Conservation (phyloP, 2,797 vertebrate species). For the Craterocephalus amniculus region DNA sequence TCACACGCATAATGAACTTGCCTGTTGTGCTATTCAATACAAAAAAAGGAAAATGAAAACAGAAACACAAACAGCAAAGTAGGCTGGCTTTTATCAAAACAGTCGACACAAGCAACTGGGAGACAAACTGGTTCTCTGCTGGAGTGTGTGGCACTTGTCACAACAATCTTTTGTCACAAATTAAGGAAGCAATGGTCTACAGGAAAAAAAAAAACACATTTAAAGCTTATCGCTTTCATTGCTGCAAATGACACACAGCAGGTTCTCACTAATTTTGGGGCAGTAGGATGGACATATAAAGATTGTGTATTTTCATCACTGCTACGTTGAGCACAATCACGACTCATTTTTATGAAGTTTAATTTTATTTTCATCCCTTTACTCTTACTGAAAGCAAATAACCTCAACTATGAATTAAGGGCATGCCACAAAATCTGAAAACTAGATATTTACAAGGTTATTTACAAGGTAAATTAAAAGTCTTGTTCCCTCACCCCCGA, state of each 20-base stretch:
- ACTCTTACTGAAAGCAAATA: conserved; percentile 1
- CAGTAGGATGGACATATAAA: conserved; percentile 27
- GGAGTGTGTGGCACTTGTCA: conserved; percentile 60
- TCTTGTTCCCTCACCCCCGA: conserved; percentile 15
- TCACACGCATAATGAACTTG: conserved; percentile 87
- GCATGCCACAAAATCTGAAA: conserved; percentile 30
- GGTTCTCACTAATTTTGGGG: conserved; percentile 27
- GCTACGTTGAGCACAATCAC: conserved; percentile 25
- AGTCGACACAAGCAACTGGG: conserved; percentile 57
- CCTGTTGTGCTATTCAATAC: conserved; percentile 86
- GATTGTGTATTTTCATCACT: conserved; percentile 16
- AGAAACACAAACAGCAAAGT: conserved; percentile 77
- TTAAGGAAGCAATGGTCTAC: conserved; percentile 45
- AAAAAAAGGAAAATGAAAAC: conserved; percentile 74
- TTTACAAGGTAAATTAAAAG: conserved; percentile 57
- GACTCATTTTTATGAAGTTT: conserved; percentile 5
- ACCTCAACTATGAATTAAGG: conserved; percentile 11
- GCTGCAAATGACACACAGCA: conserved; percentile 27
- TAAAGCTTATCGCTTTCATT: conserved; percentile 40
- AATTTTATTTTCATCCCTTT: conserved; percentile 18
- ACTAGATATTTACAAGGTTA: conserved; percentile 48
- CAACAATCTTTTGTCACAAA: conserved; percentile 57
- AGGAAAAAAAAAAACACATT: conserved; percentile 21
- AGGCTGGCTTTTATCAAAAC: conserved; percentile 72
- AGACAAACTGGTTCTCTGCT: conserved; percentile 61